Percentiles rank a stretch among this genome's conserved stretches.
Conservation (phyloP, 2,797 vertebrate species). For the Paedocypris micromegethes region DNA sequence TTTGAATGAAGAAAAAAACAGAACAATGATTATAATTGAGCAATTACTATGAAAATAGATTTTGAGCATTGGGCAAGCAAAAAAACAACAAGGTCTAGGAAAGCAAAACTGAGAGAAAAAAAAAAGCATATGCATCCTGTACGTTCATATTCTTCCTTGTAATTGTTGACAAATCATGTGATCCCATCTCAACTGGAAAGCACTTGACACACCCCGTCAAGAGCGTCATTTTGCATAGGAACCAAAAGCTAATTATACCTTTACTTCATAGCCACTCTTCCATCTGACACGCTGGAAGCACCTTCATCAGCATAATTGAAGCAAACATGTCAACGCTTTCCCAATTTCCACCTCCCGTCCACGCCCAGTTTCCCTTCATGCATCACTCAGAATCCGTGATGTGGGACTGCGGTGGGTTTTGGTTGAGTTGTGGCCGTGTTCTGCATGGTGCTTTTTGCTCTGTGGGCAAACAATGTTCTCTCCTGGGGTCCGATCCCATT, state of each 20-base stretch:
- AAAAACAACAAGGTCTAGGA: no score
- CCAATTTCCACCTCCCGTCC: slow-evolving; percentile 60
- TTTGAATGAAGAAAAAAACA: no score
- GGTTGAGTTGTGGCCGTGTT: slow-evolving; percentile 29
- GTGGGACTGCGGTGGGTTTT: slow-evolving; percentile 50
- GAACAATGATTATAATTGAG: no score
- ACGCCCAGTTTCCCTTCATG: slow-evolving; percentile 62
- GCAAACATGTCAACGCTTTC: slow-evolving; percentile 61
- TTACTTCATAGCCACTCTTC: slow-evolving; percentile 41
- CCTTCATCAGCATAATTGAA: slow-evolving; percentile 74
- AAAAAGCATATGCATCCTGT: slow-evolving; percentile 22
- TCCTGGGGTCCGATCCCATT: slow-evolving; percentile 42
- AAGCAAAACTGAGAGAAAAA: not conserved
- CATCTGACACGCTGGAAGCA: slow-evolving; percentile 43
- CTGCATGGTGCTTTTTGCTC: slow-evolving; percentile 44
- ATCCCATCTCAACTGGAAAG: slow-evolving; percentile 6
- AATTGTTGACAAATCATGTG: slow-evolving; percentile 25
- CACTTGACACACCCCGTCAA: slow-evolving; percentile 8
- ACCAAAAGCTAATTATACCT: slow-evolving; percentile 54
- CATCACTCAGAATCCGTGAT: slow-evolving; percentile 60
- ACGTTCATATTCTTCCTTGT: slow-evolving; percentile 19
- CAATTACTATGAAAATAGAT: no score
- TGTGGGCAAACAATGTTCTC: slow-evolving; percentile 48
- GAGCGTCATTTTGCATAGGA: slow-evolving; percentile 19
- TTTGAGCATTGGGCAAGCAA: no score